Evolutionary conservation across 2,888 invertebrate species (phyloP), one percentile per base, ranked within the genome.

Genomic region (Dendrolimus houi): DNA sequence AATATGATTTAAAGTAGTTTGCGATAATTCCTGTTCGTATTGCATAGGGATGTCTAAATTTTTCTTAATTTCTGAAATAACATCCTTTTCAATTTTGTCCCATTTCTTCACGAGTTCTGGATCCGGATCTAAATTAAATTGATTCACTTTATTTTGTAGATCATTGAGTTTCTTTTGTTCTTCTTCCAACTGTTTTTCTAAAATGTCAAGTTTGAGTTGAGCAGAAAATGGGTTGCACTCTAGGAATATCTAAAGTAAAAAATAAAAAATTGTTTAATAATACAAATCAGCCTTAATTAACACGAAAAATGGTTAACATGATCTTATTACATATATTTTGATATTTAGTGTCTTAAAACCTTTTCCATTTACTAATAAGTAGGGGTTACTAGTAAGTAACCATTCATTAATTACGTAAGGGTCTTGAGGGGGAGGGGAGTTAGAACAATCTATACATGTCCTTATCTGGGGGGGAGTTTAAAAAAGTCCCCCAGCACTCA

Each of bases 161-260:
- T 93, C 92, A 52, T 93, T 91, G 17, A 96, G 81, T 65, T 94
- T 94, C 57, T 91, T 92, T 63, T 87, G 89, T 67, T 94, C 94
- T 9, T 86, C 85, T 60, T 92, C 85, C 55, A 94, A 83, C 68
- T 93, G 93, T 57, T 91, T 87, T 68, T 92, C 88, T 52, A 95
- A 82, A 59, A 93, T 81, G 70, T 92, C 87, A 13, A 86, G 74
- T 68, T 87, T 90, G 68, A 95, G 92, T 86, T 94, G 94, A 0
- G 94, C 94, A n/a, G 96, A 94, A 81, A 94, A 98, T 7, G 96
- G 96, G 87, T 99, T 98, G 64, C 94, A 93, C 77, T 96, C 94
- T 53, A 99, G 85, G 77, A 98, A 94, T 13, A 94, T 91, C 85
- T 93, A 82, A 56, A 75, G 3, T 29, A 29, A 29, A 3, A 29